Evolutionary conservation across 1,140 invertebrate species (phyloP).

Genomic region (Chironomus striatipennis): DNA sequence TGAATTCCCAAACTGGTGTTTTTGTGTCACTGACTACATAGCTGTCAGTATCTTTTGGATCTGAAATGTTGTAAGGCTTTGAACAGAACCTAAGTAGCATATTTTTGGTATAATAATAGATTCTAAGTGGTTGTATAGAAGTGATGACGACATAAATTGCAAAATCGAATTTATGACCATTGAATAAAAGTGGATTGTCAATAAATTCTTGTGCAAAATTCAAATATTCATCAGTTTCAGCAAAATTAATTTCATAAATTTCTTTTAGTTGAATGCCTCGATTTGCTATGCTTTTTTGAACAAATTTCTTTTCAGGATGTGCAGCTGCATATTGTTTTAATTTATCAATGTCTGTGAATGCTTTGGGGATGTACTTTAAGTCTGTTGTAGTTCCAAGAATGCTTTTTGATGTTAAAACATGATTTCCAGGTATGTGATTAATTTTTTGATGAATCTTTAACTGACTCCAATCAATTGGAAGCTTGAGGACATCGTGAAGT

Average conservation of each 20-base stretch:
- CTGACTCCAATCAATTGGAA: neutral
- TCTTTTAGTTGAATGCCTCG: neutral
- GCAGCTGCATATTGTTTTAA: neutral
- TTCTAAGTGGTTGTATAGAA: neutral
- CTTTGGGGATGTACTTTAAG: neutral
- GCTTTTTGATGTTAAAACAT: neutral
- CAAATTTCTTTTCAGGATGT: constrained; percentile 7
- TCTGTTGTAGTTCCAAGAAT: neutral
- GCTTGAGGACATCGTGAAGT: neutral
- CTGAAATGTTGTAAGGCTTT: neutral
- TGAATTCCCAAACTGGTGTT: neutral
- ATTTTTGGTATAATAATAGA: neutral
- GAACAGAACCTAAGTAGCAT: neutral
- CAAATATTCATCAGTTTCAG: neutral
- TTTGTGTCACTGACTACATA: neutral
- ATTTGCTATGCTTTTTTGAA: neutral
- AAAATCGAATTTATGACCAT: constrained; percentile 18
- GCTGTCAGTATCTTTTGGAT: neutral
- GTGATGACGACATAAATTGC: neutral
- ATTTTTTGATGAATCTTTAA: neutral
- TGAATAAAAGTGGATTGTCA: neutral
- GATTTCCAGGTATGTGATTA: constrained; percentile 2
- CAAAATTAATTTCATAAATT: neutral
- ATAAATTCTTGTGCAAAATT: constrained; percentile 9
- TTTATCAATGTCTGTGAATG: neutral